These are phyloP conservation scores for Himalopsyche anomala DNA, from an alignment of 2,888 invertebrate genomes.

Conservation along the genomic window DNA sequence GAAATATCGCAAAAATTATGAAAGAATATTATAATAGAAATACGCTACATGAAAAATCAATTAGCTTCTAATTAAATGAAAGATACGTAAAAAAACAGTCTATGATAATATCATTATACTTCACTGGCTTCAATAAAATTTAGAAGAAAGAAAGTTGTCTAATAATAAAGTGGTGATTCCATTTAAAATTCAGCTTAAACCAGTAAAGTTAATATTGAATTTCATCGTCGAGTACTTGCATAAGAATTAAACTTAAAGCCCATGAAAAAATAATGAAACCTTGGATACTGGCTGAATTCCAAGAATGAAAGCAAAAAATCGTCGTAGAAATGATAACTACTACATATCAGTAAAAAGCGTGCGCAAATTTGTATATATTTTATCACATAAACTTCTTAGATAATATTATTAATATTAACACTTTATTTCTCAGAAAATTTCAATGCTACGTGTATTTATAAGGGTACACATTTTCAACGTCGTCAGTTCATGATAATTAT, in stretches of 20 bases:
- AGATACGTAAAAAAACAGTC: conserved; percentile 30
- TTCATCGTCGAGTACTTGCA: conserved; percentile 46
- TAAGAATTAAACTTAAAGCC: conserved; percentile 41
- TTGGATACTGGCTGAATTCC: background rate
- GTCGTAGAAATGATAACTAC: background rate
- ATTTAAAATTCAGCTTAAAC: conserved; percentile 41
- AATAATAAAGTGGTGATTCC: conserved; percentile 49
- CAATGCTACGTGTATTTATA: no score
- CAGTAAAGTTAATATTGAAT: conserved; percentile 52
- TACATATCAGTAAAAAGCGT: background rate
- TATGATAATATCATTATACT: conserved; percentile 35
- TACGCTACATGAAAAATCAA: conserved; percentile 43
- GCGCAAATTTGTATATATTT: background rate
- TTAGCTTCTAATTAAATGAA: background rate
- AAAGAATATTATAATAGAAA: background rate
- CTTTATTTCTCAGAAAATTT: no score
- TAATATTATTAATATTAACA: no score
- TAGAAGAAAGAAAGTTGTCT: conserved; percentile 45
- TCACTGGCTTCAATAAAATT: conserved; percentile 47
- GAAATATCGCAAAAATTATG: no score
- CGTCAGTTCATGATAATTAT: no score
- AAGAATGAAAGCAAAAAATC: background rate
- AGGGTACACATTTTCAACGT: no score
- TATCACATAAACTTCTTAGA: no score
- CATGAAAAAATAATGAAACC: background rate